phyloP scores from a whole-genome alignment of 1,140 invertebrate genomes.

The Penaeus chinensis region DNA sequence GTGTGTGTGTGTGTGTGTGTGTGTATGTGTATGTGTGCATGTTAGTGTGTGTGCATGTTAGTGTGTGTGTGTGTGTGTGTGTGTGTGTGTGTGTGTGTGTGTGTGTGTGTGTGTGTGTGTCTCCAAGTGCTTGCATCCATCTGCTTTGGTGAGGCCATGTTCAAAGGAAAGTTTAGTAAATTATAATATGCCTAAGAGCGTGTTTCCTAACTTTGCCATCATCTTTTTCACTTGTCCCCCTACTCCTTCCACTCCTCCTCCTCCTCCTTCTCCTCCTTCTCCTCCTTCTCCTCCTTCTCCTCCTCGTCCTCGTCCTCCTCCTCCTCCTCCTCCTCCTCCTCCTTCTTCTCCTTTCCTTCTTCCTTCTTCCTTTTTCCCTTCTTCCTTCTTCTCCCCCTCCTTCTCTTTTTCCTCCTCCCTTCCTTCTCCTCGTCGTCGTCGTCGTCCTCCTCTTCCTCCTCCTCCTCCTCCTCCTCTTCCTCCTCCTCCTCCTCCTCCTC shows the following conservation, averaged over 20 bases:
- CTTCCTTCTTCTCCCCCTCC: neutral
- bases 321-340: conserved; percentile 1
- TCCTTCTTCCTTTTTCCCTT: neutral
- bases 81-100: too few species aligned
- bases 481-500: conserved; percentile 28
- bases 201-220: neutral
- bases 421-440: neutral
- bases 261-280: conserved; percentile 10
- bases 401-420: neutral
- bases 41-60: too few species aligned
- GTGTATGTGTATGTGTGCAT: too few species aligned
- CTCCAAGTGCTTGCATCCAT: too few species aligned
- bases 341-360: conserved; percentile 6
- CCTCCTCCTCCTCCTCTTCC: neutral
- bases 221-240: neutral
- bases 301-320: neutral
- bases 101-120: too few species aligned
- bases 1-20: too few species aligned
- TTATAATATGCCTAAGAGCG: neutral
- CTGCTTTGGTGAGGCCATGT: too few species aligned
- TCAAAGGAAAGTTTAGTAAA: too few species aligned
- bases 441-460: neutral
- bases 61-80: too few species aligned
- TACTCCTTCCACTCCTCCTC: neutral
- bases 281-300: conserved; percentile 1